Evolutionary conservation across 2,888 invertebrate species (phyloP), one percentile per base, ranked within the genome.

Genomic region (Carcina quercana): DNA sequence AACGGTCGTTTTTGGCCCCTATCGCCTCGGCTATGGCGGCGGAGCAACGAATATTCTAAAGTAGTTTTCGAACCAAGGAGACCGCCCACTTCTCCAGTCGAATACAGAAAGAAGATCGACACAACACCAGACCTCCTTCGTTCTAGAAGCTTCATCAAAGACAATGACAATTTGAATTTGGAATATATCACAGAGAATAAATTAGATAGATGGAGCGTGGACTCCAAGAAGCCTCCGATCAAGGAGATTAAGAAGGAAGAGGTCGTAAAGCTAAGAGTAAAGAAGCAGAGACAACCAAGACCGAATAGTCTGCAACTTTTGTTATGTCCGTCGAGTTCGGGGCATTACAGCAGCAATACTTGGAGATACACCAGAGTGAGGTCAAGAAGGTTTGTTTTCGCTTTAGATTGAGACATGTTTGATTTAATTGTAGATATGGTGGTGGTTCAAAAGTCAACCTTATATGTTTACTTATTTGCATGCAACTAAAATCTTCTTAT

Each of bases 331-430:
- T 79, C 80, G 1, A 71, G 65, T 31, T 79, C 80, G 6, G 82
- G 83, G 33, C 83, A 82, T 38, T 82, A 83, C 40, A 80, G 78
- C 45, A 83, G 83, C 40, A 73, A 65, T 32, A 83, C 83, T 5
- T 83, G 83, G 82, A 61, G 82, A 37, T 83, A 83, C 42, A 82
- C 82, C 20, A 65, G 79, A 38, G 78, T 80, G 21, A 60, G 83
- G 12, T 82, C 83, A 0, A 76, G 74, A 48, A 82, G 83, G 83
- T 83, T 50, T 37, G 73, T 63, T 28, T 29, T 27, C n/a, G n/a
- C n/a, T n/a, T n/a, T n/a, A n/a, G n/a, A n/a, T n/a, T n/a, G n/a
- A n/a, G n/a, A n/a, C n/a, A n/a, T n/a, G n/a, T n/a, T n/a, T n/a
- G n/a, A n/a, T n/a, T n/a, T n/a, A n/a, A n/a, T n/a, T n/a, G n/a